Evolutionary conservation across 2,113 vertebrate genomes (phyloP).

Genomic region (Oenanthe melanoleuca): DNA sequence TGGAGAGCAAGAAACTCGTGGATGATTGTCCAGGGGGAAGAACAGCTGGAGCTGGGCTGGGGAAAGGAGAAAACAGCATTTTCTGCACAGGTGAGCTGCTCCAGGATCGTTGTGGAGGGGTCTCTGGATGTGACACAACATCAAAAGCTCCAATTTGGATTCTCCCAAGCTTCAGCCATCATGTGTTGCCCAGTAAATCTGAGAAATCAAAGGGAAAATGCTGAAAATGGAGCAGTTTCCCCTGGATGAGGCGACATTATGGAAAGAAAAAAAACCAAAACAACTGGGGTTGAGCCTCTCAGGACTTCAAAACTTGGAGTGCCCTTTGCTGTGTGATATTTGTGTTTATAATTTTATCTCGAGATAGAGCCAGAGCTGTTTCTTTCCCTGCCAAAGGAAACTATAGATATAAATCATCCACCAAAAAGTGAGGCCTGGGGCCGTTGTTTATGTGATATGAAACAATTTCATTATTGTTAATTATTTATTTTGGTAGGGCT

Average conservation of each 20-base stretch:
- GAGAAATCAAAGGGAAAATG: not conserved
- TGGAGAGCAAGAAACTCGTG: not conserved
- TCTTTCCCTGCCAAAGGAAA: constrained; percentile 7
- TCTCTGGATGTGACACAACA: not conserved
- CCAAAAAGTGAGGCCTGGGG: not conserved
- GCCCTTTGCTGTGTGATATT: not conserved
- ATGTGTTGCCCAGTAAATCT: not conserved
- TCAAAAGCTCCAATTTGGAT: not conserved
- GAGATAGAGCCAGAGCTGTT: not conserved
- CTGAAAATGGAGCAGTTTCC: not conserved
- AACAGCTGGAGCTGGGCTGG: not conserved
- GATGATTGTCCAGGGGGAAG: not conserved
- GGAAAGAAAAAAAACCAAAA: not conserved
- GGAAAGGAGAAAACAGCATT: not conserved
- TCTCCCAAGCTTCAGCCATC: not conserved
- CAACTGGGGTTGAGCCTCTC: not conserved
- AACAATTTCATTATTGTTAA: not conserved
- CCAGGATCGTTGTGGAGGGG: not conserved
- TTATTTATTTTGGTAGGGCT: not conserved
- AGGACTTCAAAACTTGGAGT: not conserved
- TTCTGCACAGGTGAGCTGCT: not conserved
- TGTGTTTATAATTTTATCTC: not conserved
- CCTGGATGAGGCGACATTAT: not conserved
- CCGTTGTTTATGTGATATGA: not conserved
- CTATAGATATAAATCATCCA: not conserved